Conservation (phyloP, 2,888 invertebrate species). For the Formica aserva region DNA sequence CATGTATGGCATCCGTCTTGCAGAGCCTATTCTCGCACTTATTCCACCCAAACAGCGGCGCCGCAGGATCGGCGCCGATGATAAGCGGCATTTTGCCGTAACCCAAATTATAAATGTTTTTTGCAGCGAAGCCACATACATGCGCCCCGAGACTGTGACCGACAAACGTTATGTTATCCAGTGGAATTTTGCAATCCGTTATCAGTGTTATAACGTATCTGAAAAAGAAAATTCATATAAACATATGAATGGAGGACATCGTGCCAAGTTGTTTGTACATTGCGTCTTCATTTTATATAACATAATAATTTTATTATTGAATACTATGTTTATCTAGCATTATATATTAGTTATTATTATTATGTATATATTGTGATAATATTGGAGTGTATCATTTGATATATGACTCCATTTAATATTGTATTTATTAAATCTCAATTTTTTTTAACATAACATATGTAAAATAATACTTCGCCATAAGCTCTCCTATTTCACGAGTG, state of each 20-base stretch:
- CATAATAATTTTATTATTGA: not conserved
- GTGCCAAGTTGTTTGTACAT: not conserved
- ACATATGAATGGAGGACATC: not conserved
- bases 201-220: constrained; percentile 16
- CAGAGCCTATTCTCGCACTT: not conserved
- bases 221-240: not conserved
- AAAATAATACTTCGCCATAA: constrained; percentile 51
- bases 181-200: fast-evolving
- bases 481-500: constrained; percentile 36
- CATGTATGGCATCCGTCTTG: not conserved
- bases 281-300: not conserved
- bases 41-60: not conserved
- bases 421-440: not conserved
- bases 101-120: not conserved
- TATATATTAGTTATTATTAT: not conserved
- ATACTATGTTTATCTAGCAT: not conserved
- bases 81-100: fast-evolving
- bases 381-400: not conserved
- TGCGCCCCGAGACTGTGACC: constrained; percentile 68
- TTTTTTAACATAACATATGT: not conserved
- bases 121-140: constrained; percentile 52
- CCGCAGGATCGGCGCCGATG: constrained; percentile 57
- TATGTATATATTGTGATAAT: not conserved
- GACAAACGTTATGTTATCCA: not conserved
- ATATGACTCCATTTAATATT: not conserved